Evolutionary conservation across 2,888 invertebrate genomes (phyloP).

Genomic region (Stenichneumon culpator): DNA sequence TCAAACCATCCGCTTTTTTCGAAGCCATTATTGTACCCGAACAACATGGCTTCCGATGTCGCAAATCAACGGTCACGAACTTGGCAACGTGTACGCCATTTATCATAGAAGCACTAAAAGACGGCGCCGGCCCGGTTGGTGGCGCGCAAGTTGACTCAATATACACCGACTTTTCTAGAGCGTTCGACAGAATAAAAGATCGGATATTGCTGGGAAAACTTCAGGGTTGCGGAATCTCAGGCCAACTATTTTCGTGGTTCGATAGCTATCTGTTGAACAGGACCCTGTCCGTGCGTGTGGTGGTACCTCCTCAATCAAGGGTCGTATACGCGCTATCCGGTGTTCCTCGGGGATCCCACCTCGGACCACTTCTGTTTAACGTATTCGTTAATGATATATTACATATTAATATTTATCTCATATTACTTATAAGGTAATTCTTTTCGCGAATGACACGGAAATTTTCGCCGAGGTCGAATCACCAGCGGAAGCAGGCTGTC

Average conservation of each 20-base stretch:
- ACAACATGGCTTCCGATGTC: neutral
- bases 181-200: neutral
- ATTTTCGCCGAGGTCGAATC: neutral
- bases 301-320: too few relatives aligned
- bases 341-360: too few relatives aligned
- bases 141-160: neutral
- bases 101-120: neutral
- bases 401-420: too few relatives aligned
- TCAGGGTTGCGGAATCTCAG: neutral
- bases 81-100: neutral
- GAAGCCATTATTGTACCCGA: neutral
- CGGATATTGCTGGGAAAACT: neutral
- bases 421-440: too few relatives aligned
- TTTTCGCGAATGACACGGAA: neutral
- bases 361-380: neutral
- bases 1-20: neutral
- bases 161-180: neutral
- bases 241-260: neutral
- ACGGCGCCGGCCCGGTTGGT: neutral
- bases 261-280: too few relatives aligned
- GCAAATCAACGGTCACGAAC: neutral
- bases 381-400: neutral
- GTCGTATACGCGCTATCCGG: too few relatives aligned
- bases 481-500: neutral
- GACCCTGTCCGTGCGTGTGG: too few relatives aligned